Percentiles rank a stretch among this genome's conserved stretches.
Conservation (phyloP, 2,888 invertebrate genomes). For the Campoplex capitator region DNA sequence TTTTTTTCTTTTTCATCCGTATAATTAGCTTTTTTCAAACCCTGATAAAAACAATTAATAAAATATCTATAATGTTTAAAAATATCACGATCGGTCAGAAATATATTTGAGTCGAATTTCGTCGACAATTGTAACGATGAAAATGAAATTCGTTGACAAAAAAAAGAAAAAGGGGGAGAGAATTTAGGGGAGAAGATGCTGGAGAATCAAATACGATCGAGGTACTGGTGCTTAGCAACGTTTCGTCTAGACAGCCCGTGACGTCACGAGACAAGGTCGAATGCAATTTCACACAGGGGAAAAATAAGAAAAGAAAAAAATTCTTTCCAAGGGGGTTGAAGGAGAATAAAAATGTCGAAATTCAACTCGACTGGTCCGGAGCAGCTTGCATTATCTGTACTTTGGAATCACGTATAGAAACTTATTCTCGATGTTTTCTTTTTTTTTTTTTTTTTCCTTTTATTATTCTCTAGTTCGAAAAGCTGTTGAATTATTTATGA, state of each 20-base stretch:
- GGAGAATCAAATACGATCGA: constrained; percentile 59
- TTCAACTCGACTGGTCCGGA: constrained; percentile 28
- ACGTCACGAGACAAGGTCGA: constrained; percentile 82
- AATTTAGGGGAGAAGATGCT: constrained; percentile 29
- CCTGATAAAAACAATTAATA: too few species aligned
- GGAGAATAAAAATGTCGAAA: constrained; percentile 12
- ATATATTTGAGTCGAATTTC: background rate
- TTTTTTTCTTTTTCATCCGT: too few species aligned
- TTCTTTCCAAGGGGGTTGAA: constrained; percentile 3
- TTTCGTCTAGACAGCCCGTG: constrained; percentile 80
- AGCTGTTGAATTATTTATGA: background rate
- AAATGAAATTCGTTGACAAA: background rate
- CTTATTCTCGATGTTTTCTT: background rate
- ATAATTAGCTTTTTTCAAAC: too few species aligned
- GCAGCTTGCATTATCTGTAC: constrained; percentile 10
- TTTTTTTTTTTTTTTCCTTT: too few species aligned
- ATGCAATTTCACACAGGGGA: constrained; percentile 70
- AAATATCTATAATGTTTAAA: background rate
- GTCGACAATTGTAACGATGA: background rate
- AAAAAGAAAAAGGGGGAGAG: constrained; percentile 27
- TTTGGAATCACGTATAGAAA: background rate
- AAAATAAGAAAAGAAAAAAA: background rate
- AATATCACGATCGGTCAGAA: background rate
- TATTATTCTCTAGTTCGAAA: background rate
- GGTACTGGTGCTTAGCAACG: constrained; percentile 53